A percentile compares a stretch with the other conserved stretches of the same genome.
Evolutionary conservation across 2,797 vertebrate genomes (phyloP).

Genomic region (Cossypha heuglini): DNA sequence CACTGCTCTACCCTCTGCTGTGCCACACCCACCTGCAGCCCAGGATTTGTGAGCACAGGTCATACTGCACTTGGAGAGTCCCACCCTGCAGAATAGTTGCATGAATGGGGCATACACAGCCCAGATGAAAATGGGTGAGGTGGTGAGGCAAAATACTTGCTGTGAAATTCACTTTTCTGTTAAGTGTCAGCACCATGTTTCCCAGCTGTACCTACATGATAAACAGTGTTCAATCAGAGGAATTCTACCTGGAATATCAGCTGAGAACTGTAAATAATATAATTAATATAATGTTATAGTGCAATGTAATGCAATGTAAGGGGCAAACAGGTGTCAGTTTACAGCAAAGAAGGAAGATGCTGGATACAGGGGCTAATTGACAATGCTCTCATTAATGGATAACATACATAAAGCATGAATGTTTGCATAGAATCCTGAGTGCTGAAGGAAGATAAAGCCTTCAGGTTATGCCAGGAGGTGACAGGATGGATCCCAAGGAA

Average conservation of each 20-base stretch:
- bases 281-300: neutral
- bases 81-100: neutral
- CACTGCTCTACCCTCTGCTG: neutral
- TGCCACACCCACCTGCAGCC: neutral
- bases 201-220: neutral
- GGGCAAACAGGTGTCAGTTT: neutral
- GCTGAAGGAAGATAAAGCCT: neutral
- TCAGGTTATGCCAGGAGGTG: neutral
- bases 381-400: neutral
- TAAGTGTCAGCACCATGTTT: neutral
- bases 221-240: neutral
- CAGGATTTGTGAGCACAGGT: neutral
- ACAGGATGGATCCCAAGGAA: neutral
- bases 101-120: rapidly evolving
- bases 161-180: neutral
- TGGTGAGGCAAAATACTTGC: neutral
- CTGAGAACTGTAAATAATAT: neutral
- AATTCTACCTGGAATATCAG: neutral
- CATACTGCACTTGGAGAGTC: rapidly evolving
- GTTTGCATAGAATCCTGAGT: neutral
- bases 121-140: neutral
- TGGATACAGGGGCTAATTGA: neutral
- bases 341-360: neutral
- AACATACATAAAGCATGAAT: neutral
- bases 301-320: neutral